Conservation (phyloP, 1,140 invertebrate species). For the Pogonomyrmex californicus region DNA sequence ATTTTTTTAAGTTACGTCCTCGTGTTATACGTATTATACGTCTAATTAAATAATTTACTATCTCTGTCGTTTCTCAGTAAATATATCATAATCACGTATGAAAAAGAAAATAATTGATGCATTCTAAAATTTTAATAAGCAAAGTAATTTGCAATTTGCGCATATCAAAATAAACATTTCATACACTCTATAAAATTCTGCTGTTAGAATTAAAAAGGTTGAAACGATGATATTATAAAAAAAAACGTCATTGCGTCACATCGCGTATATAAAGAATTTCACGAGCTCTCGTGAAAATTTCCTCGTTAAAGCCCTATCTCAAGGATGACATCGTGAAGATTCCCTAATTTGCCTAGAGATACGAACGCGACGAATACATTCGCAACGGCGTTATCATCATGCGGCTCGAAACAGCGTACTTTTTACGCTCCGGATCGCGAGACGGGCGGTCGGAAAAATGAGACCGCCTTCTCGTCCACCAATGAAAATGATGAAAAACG, state of each 20-base stretch:
- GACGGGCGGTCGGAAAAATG: constrained; percentile 43
- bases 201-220: not conserved
- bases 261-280: not conserved
- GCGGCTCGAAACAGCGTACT: constrained; percentile 13
- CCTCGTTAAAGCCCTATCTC: not conserved
- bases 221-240: not conserved
- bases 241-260: not conserved
- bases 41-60: constrained; percentile 25
- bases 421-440: constrained; percentile 6
- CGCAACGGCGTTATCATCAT: constrained; percentile 17
- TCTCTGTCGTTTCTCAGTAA: not conserved
- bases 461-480: constrained; percentile 38
- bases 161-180: constrained; percentile 2
- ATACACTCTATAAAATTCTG: not conserved
- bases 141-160: not conserved
- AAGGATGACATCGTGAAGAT: not conserved
- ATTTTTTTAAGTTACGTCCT: not conserved
- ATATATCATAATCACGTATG: not conserved
- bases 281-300: constrained; percentile 3
- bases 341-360: constrained; percentile 43
- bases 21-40: not conserved
- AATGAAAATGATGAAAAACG: constrained; percentile 66
- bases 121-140: not conserved
- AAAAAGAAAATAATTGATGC: not conserved
- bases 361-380: constrained; percentile 10